Base-by-base conservation (phyloP, 1,140 invertebrate genomes). In the Aphelenchoides avenae region DNA sequence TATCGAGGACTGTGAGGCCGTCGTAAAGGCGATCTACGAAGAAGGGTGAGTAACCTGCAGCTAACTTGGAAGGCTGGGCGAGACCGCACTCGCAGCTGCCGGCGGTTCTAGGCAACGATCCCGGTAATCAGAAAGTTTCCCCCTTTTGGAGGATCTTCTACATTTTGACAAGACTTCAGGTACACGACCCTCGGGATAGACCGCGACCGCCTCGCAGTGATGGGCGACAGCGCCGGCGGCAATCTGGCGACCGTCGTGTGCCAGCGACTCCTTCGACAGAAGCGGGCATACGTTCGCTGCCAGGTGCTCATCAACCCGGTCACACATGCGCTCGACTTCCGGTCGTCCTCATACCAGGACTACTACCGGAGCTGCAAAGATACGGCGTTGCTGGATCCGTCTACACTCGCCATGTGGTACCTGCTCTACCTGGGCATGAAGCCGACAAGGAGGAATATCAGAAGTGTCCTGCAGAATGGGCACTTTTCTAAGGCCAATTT, bases 1-100 rank as follows among this genome's bases (percentile, higher is more conserved):
- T 7, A 43, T 76, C n/a, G 29, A 57, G 7, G 62, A 73, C 55
- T 73, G 71, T 48, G 57, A 76, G 39, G 30, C 30, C 11, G 72
- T 73, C 6, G 53, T 76, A 3, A 44, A 56, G 15, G 64, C 56
- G 44, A 43, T 73, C 26, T 54, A 70, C 41, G 49, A 64, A 11
- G 55, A 56, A 48, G 60, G 72, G 64, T 71, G 40, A 65, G 37
- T 5, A 26, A n/a, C n/a, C n/a, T n/a, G n/a, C n/a, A n/a, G n/a
- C n/a, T n/a, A n/a, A n/a, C n/a, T n/a, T n/a, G n/a, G n/a, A n/a
- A n/a, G n/a, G n/a, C n/a, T n/a, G n/a, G n/a, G 34, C 3, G n/a
- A n/a, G 33, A 52, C 1, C 13, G 34, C 46, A 56, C 1, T 11
- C 18, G 13, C n/a, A n/a, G n/a, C n/a, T n/a, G n/a, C n/a, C n/a